Evolutionary conservation across 2,888 invertebrate species (phyloP), one percentile per base, ranked within the genome.

Genomic region (Drosophila meridiana): DNA sequence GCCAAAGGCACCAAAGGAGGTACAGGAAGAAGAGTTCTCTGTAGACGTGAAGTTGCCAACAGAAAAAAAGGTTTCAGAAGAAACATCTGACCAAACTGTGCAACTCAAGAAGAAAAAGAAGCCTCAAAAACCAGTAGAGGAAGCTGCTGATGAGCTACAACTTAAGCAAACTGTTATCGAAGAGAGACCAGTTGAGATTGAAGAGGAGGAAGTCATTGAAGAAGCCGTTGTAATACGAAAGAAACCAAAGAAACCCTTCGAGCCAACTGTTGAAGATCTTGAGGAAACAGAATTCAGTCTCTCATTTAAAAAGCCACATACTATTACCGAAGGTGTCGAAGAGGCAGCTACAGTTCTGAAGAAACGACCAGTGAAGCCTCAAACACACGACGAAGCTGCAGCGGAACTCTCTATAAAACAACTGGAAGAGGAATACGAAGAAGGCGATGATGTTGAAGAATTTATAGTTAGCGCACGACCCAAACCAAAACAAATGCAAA

Each of bases 401-500:
- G 92, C 93, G 3, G 93, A 94, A 70, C 87, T 94, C 20, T 90
- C 91, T 0, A 91, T 93, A 1, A 92, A 91, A 71, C 93, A 90
- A 9, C 71, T 61, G 20, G 90, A 91, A 42, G 91, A 92, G 55
- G 92, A 92, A 72, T 92, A 90, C 57, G 90, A 94, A 75, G 93
- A 93, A 56, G 92, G 91, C 2, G 94, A 94, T 68, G 94, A 94
- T 78, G 83, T 94, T 28, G 94, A 94, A 86, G 94, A 95, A 86
- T 94, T 94, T 71, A 93, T 94, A 4, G 91, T 95, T 7, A 79
- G 87, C 13, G 85, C 94, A 85, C 94, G 94, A 58, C 93, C 94
- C 72, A 94, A 94, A 56, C 94, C 94, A 5, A 94, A 94, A 90
- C 93, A 56, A 78, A 92, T 78, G 83, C 93, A 90, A 92, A 92